A percentile compares a stretch with the other conserved stretches of the same genome.
phyloP scores from a whole-genome alignment of 2,888 invertebrate genomes.

The Anaspis maculata region DNA sequence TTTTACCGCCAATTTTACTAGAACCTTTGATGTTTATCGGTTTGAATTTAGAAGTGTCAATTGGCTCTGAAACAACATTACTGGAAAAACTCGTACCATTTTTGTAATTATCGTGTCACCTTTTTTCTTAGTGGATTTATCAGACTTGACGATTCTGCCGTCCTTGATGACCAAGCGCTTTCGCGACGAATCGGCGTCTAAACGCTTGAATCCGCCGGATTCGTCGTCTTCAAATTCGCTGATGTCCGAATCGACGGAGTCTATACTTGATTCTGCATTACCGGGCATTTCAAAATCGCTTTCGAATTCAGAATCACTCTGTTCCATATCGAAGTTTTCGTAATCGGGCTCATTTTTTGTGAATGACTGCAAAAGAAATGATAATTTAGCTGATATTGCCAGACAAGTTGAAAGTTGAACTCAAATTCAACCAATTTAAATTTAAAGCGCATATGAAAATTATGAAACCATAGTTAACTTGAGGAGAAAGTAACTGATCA shows the following conservation, averaged over 20 bases:
- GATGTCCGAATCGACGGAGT: constrained; percentile 30
- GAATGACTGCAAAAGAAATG: constrained; percentile 11
- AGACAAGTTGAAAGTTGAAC: too few species aligned
- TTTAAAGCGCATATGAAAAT: too few species aligned
- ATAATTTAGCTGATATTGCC: too few species aligned
- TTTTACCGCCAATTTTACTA: constrained; percentile 25
- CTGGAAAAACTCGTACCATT: too few species aligned
- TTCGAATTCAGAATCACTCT: constrained; percentile 38
- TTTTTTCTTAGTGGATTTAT: constrained; percentile 49
- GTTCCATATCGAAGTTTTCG: constrained; percentile 33
- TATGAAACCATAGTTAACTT: too few species aligned
- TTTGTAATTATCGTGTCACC: too few species aligned
- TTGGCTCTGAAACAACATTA: too few species aligned
- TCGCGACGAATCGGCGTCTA: constrained; percentile 53
- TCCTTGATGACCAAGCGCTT: constrained; percentile 63
- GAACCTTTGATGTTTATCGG: constrained; percentile 26
- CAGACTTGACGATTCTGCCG: constrained; percentile 58
- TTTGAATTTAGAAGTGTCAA: constrained; percentile 10
- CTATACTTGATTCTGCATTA: constrained; percentile 33
- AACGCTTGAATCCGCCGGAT: constrained; percentile 43
- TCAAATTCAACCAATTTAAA: too few species aligned
- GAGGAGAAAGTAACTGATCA: too few species aligned
- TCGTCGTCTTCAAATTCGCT: constrained; percentile 40
- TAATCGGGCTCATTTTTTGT: constrained; percentile 21
- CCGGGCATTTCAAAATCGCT: constrained; percentile 36